phyloP scores from a whole-genome alignment of 2,888 invertebrate species.

The Synergus umbraculus region DNA sequence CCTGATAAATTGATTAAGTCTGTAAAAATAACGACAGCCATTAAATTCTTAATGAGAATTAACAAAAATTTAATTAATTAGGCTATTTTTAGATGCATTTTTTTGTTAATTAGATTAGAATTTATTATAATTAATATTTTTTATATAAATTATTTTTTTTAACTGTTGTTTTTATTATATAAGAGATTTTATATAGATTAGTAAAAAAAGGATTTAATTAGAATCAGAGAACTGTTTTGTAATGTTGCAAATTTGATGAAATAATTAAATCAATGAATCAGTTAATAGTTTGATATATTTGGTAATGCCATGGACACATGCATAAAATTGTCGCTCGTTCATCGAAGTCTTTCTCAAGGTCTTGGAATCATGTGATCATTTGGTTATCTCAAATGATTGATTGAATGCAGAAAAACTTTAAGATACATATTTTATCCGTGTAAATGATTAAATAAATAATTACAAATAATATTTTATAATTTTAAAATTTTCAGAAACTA shows the following conservation, averaged over 20 bases:
- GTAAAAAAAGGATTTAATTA: background rate
- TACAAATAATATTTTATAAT: too few species aligned
- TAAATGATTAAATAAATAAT: background rate
- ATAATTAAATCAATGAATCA: constrained; percentile 30
- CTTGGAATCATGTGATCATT: background rate
- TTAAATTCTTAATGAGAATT: background rate
- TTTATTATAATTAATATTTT: too few species aligned
- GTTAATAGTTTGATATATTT: constrained; percentile 36
- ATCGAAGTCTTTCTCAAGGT: constrained; percentile 37
- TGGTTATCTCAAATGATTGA: background rate
- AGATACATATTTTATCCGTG: background rate
- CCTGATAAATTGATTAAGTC: background rate
- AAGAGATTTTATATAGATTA: background rate
- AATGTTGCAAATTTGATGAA: background rate
- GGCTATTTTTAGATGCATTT: too few species aligned
- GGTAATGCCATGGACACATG: constrained; percentile 35
- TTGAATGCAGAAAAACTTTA: background rate
- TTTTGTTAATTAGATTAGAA: too few species aligned
- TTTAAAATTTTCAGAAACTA: too few species aligned
- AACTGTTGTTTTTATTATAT: background rate
- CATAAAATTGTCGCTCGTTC: constrained; percentile 1
- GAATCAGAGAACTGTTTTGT: background rate
- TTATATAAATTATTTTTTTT: background rate
- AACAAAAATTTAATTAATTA: background rate
- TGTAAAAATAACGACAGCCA: background rate